Evolutionary conservation across 2,888 invertebrate species (phyloP).

Genomic region (Nebria salina): DNA sequence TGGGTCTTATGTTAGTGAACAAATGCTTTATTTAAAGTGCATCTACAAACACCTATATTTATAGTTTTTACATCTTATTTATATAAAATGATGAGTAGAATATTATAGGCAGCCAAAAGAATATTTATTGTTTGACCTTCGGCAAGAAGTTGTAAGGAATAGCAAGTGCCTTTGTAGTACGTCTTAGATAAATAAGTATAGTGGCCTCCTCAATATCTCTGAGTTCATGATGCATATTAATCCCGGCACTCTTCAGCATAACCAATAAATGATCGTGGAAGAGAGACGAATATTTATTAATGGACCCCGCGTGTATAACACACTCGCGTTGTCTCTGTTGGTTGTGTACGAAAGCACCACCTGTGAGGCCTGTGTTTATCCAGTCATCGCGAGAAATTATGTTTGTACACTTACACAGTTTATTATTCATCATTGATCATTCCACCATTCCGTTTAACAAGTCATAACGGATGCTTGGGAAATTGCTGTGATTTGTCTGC

Average conservation of each 20-base stretch:
- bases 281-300: slow-evolving; percentile 6
- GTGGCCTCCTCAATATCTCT: not conserved
- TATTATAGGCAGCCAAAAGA: too few relatives aligned
- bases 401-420: slow-evolving; percentile 40
- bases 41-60: too few relatives aligned
- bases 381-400: slow-evolving; percentile 40
- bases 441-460: slow-evolving; percentile 15
- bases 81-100: too few relatives aligned
- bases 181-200: not conserved
- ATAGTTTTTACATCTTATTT: too few relatives aligned
- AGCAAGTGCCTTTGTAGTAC: too few relatives aligned
- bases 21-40: too few relatives aligned
- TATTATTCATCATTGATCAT: slow-evolving; percentile 42
- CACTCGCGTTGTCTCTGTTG: not conserved
- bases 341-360: not conserved
- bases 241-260: not conserved
- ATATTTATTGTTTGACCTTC: too few relatives aligned
- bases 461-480: slow-evolving; percentile 12
- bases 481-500: slow-evolving; percentile 31
- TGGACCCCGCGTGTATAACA: not conserved
- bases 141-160: too few relatives aligned
- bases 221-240: too few relatives aligned
- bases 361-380: slow-evolving; percentile 31
- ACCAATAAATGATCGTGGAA: not conserved
- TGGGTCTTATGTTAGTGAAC: too few relatives aligned